Percentiles rank a stretch among this genome's conserved stretches.
These are phyloP conservation scores for Monochamus alternatus DNA, from an alignment of 2,888 invertebrate genomes.

Conservation along the genomic window DNA sequence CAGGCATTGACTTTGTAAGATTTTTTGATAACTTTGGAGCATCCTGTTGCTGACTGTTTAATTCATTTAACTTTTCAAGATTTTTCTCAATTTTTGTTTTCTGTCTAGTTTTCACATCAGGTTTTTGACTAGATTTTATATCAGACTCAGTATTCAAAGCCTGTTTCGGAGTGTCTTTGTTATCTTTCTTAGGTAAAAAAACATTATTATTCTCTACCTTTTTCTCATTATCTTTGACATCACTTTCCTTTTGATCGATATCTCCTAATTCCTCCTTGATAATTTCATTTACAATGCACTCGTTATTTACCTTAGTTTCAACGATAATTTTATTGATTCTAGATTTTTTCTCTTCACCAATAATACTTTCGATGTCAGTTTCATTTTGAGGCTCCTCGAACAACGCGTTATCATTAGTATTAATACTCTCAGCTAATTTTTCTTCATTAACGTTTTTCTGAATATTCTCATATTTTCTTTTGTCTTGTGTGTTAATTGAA, in stretches of 20 bases:
- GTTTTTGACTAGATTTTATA: not conserved
- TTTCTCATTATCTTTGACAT: not conserved
- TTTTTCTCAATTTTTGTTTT: slow-evolving; percentile 13
- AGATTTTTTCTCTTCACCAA: not conserved
- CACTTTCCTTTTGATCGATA: not conserved
- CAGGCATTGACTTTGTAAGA: slow-evolving; percentile 29
- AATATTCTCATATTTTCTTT: too few species aligned
- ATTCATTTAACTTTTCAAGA: slow-evolving; percentile 19
- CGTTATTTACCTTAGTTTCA: slow-evolving; percentile 33
- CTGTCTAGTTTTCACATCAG: not conserved
- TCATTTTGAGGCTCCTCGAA: not conserved
- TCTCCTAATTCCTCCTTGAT: slow-evolving; percentile 39
- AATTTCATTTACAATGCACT: slow-evolving; percentile 39
- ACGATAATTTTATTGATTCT: slow-evolving; percentile 17
- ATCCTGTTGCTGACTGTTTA: slow-evolving; percentile 21
- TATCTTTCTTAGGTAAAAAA: not conserved
- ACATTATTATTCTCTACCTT: not conserved
- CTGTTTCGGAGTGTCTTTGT: not conserved
- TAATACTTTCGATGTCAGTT: not conserved
- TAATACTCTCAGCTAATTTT: not conserved
- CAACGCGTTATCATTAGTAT: slow-evolving; percentile 2
- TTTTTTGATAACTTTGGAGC: slow-evolving; percentile 23
- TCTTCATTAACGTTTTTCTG: not conserved
- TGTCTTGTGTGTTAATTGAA: not conserved
- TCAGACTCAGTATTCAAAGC: not conserved